phyloP scores from a whole-genome alignment of 2,797 vertebrate genomes.

The Neomorphus geoffroyi region DNA sequence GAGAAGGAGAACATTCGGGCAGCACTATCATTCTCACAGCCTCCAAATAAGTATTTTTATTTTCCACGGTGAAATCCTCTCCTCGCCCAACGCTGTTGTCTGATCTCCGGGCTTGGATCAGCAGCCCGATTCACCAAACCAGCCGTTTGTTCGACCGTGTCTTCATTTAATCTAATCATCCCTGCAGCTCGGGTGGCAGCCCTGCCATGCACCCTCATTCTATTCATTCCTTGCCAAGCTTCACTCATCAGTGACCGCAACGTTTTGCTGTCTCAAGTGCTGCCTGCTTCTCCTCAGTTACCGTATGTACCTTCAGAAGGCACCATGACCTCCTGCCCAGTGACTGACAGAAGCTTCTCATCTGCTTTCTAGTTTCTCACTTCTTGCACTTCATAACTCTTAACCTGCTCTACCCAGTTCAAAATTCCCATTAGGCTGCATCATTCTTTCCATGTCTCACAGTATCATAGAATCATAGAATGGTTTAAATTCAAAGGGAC shows the following conservation, averaged over 20 bases:
- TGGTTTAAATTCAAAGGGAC: no score
- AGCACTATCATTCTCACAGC: not conserved
- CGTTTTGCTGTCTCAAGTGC: not conserved
- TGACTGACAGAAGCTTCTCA: not conserved
- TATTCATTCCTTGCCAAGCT: constrained; percentile 40
- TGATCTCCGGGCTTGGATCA: not conserved
- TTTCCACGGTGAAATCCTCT: not conserved
- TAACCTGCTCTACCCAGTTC: not conserved
- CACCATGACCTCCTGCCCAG: not conserved
- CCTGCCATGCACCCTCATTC: not conserved
- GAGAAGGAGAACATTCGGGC: not conserved
- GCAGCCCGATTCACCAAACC: not conserved
- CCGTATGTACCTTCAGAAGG: not conserved
- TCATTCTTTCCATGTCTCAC: rapidly evolving
- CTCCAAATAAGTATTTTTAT: not conserved
- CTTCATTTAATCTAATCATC: not conserved
- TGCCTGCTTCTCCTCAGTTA: not conserved
- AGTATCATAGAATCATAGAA: not conserved
- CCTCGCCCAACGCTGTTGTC: rapidly evolving
- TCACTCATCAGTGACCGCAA: not conserved
- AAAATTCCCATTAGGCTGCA: rapidly evolving
- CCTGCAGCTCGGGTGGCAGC: constrained; percentile 14
- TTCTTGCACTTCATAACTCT: not conserved
- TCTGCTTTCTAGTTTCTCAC: not conserved
- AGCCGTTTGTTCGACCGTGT: not conserved